These are phyloP conservation scores for Exephanes ischioxanthus DNA, from an alignment of 2,888 invertebrate genomes.

Conservation along the genomic window DNA sequence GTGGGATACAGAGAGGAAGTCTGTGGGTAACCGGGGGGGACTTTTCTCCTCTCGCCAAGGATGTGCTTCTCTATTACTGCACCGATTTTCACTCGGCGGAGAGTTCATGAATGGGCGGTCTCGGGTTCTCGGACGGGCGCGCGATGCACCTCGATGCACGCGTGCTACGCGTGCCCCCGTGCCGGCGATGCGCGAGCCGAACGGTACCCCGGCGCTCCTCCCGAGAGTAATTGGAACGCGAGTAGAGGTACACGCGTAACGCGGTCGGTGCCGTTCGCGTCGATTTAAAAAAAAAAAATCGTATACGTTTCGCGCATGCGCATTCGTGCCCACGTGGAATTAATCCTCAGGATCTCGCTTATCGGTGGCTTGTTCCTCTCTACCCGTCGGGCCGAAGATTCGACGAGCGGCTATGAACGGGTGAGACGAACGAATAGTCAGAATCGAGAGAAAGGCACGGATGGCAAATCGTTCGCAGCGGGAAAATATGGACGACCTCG, in stretches of 20 bases:
- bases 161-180: conserved; percentile 60
- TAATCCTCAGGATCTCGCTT: neutral
- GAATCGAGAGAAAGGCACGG: conserved; percentile 51
- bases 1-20: neutral
- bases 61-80: conserved; percentile 30
- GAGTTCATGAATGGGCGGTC: conserved; percentile 58
- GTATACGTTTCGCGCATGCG: neutral
- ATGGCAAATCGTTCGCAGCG: conserved; percentile 77
- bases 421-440: conserved; percentile 41
- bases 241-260: conserved; percentile 59
- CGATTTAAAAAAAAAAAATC: neutral
- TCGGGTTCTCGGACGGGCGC: conserved; percentile 39
- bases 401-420: too few relatives aligned
- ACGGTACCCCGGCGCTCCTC: conserved; percentile 61
- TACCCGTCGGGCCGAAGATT: too few relatives aligned
- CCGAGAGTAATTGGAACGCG: conserved; percentile 70
- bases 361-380: neutral
- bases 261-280: conserved; percentile 20
- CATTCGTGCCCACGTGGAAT: conserved; percentile 21
- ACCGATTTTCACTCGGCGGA: conserved; percentile 45
- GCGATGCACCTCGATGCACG: conserved; percentile 49
- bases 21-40: neutral
- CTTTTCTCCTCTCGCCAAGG: conserved; percentile 5
- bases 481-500: conserved; percentile 69
- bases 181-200: conserved; percentile 52